phyloP scores from a whole-genome alignment of 1,140 invertebrate species.

The Drosophila funebris region DNA sequence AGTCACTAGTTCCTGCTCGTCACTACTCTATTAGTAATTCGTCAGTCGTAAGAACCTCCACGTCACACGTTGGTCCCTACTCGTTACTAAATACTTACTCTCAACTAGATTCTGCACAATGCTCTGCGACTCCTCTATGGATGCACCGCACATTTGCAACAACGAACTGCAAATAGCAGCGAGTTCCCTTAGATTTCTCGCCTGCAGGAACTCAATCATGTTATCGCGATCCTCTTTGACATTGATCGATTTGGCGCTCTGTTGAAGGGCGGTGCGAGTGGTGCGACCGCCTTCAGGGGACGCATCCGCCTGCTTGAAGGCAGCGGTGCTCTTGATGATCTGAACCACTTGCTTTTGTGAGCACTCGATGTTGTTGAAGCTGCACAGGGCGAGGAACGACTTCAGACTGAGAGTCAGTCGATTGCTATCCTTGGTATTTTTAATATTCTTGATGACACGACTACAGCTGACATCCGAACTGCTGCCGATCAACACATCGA shows the following conservation, averaged over 20 bases:
- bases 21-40: not conserved
- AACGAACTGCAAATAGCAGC: slow-evolving; percentile 44
- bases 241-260: not conserved
- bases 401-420: slow-evolving; percentile 49
- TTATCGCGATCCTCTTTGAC: slow-evolving; percentile 49
- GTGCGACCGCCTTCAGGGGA: slow-evolving; percentile 27
- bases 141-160: slow-evolving; percentile 57
- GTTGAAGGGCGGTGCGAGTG: slow-evolving; percentile 35
- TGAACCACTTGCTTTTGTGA: slow-evolving; percentile 55
- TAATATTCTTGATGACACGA: slow-evolving; percentile 58
- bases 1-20: not conserved
- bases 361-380: slow-evolving; percentile 63
- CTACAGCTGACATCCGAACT: slow-evolving; percentile 41
- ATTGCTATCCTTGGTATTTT: slow-evolving; percentile 50
- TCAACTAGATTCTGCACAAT: slow-evolving; percentile 60
- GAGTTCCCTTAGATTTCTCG: slow-evolving; percentile 37
- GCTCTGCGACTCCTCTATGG: slow-evolving; percentile 34
- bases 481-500: slow-evolving; percentile 58
- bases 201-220: slow-evolving; percentile 52
- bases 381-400: slow-evolving; percentile 57
- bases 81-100: slow-evolving; percentile 49
- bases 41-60: too few species aligned
- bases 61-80: not conserved
- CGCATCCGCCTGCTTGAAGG: not conserved
- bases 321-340: slow-evolving; percentile 52